A percentile compares a stretch with the other conserved stretches of the same genome.
Evolutionary conservation across 2,113 vertebrate genomes (phyloP).

Genomic region (Anguilla japonica): DNA sequence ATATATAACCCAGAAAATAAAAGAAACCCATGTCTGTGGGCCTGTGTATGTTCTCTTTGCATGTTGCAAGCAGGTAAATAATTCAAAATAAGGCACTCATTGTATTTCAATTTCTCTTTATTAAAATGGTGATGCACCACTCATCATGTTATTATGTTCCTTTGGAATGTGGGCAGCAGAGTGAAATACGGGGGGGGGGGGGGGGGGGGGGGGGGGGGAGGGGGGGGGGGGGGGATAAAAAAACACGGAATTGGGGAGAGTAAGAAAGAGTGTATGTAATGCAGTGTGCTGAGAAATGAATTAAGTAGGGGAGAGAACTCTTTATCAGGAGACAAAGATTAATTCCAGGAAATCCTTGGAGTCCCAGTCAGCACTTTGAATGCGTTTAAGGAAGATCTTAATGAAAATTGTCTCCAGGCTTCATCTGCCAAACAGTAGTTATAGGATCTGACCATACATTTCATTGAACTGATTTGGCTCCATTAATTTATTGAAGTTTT

Average conservation of each 20-base stretch:
- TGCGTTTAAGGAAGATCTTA: slow-evolving; percentile 49
- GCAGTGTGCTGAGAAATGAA: slow-evolving; percentile 29
- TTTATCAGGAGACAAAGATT: slow-evolving; percentile 50
- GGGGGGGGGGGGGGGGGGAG: slow-evolving; percentile 22
- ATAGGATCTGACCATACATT: slow-evolving; percentile 13
- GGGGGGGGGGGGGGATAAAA: slow-evolving; percentile 23
- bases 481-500: slow-evolving; percentile 16
- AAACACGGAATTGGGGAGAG: slow-evolving; percentile 35
- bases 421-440: slow-evolving; percentile 27
- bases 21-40: not conserved
- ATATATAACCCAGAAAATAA: too few species aligned
- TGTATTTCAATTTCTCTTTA: slow-evolving; percentile 39
- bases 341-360: slow-evolving; percentile 34
- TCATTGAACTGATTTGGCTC: slow-evolving; percentile 23
- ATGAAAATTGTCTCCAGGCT: slow-evolving; percentile 45
- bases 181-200: slow-evolving; percentile 19
- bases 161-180: slow-evolving; percentile 43
- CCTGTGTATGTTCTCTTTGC: slow-evolving; percentile 26
- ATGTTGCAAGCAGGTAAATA: slow-evolving; percentile 23
- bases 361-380: slow-evolving; percentile 45
- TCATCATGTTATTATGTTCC: slow-evolving; percentile 50
- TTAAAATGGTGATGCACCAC: slow-evolving; percentile 47
- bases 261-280: not conserved
- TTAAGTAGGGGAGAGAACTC: slow-evolving; percentile 36
- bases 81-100: not conserved